Percentiles rank a stretch among this genome's conserved stretches.
phyloP scores from a whole-genome alignment of 2,888 invertebrate genomes.

The Allophyes oxyacanthae region DNA sequence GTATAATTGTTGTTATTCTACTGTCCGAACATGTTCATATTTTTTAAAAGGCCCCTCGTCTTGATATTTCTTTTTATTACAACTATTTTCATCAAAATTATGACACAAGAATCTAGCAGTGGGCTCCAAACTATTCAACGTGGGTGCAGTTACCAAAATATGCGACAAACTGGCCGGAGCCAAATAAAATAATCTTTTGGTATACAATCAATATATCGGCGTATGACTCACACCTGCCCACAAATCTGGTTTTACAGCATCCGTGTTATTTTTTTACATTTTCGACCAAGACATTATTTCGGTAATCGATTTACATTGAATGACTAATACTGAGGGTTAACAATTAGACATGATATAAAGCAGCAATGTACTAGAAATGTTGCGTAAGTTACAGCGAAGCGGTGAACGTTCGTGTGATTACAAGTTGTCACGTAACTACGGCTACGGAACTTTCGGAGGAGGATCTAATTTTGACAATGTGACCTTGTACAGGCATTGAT shows the following conservation, averaged over 20 bases:
- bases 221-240: slow-evolving; percentile 56
- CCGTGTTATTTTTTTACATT: slow-evolving; percentile 44
- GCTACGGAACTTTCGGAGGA: slow-evolving; percentile 40
- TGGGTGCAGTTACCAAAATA: slow-evolving; percentile 50
- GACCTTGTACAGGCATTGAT: slow-evolving; percentile 29
- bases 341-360: slow-evolving; percentile 5
- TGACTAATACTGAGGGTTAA: slow-evolving; percentile 5
- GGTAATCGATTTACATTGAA: slow-evolving; percentile 30
- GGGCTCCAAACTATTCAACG: slow-evolving; percentile 36
- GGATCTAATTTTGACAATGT: slow-evolving; percentile 38
- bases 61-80: neutral
- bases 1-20: slow-evolving; percentile 4
- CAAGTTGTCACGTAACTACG: slow-evolving; percentile 41
- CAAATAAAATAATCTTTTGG: slow-evolving; percentile 48
- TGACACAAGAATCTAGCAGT: slow-evolving; percentile 6
- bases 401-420: slow-evolving; percentile 28
- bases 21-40: no score
- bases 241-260: slow-evolving; percentile 58
- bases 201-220: slow-evolving; percentile 41
- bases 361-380: slow-evolving; percentile 33
- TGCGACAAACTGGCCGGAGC: slow-evolving; percentile 40
- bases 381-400: slow-evolving; percentile 5
- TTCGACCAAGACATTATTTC: slow-evolving; percentile 25
- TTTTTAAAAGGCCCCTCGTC: no score
- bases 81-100: slow-evolving; percentile 16